Evolutionary conservation across 2,113 vertebrate species (phyloP).

Genomic region (Camelus dromedarius): DNA sequence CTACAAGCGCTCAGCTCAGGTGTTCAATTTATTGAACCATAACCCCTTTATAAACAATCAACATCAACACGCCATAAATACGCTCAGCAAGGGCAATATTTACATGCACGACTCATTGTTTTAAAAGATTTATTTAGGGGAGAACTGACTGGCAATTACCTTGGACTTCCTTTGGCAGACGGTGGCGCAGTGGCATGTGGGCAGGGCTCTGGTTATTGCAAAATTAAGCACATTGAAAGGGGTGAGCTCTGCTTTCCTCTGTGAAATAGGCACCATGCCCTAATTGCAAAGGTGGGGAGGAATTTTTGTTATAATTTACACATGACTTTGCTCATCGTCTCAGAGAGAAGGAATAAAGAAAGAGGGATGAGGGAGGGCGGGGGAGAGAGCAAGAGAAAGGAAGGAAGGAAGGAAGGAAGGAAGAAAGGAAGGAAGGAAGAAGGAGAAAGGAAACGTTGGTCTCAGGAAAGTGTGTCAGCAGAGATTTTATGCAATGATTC

Average conservation of each 20-base stretch:
- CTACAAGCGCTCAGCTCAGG: conserved; percentile 70
- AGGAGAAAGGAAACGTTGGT: not conserved
- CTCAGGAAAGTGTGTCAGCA: conserved; percentile 1
- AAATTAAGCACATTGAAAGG: not conserved
- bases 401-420: not conserved
- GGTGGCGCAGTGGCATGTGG: not conserved
- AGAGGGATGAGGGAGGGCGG: not conserved
- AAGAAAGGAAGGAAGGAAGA: too few relatives aligned
- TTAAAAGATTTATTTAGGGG: conserved; percentile 66
- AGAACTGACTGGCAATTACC: conserved; percentile 38
- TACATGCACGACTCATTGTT: conserved; percentile 68
- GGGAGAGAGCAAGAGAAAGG: too few relatives aligned
- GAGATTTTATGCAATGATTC: conserved; percentile 27
- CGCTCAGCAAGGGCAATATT: conserved; percentile 74
- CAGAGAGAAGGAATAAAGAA: not conserved
- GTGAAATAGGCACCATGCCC: not conserved
- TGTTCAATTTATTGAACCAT: conserved; percentile 84
- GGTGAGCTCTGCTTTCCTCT: not conserved
- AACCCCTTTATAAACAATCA: conserved; percentile 56
- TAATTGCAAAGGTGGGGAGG: not conserved
- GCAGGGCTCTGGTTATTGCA: not conserved
- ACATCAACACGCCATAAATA: conserved; percentile 73
- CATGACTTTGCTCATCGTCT: not conserved
- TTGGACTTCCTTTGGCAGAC: not conserved
- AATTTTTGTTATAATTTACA: not conserved